Conservation (phyloP, 2,888 invertebrate genomes). For the Isotomurus palustris region DNA sequence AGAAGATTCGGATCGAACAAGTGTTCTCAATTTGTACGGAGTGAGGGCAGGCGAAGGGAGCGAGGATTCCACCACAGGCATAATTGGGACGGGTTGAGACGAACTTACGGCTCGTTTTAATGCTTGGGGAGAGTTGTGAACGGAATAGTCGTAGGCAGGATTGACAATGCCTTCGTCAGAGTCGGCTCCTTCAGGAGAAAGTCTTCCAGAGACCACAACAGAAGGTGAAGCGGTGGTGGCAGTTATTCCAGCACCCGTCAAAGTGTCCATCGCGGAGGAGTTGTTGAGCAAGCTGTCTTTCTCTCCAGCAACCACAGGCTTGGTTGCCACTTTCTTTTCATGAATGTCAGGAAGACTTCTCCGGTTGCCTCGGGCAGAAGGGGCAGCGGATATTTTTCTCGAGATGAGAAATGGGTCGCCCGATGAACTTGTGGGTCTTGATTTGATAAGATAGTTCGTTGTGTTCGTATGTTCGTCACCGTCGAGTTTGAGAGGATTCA, state of each 20-base stretch:
- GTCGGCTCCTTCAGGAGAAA: slow-evolving; percentile 41
- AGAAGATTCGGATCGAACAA: slow-evolving; percentile 2
- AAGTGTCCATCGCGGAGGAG: too few species aligned
- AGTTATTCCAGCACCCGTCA: too few species aligned
- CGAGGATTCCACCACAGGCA: background rate
- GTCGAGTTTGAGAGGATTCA: too few species aligned
- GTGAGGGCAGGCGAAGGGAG: background rate
- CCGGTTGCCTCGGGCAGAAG: background rate
- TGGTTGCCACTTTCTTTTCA: too few species aligned
- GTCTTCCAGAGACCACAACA: slow-evolving; percentile 20
- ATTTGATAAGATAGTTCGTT: slow-evolving; percentile 12
- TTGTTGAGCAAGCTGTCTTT: too few species aligned
- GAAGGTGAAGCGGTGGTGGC: background rate
- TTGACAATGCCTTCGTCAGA: slow-evolving; percentile 40
- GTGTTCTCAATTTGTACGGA: background rate
- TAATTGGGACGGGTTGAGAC: background rate
- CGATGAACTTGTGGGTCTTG: slow-evolving; percentile 1
- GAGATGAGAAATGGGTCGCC: slow-evolving; percentile 1
- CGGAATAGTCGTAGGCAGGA: slow-evolving; percentile 34
- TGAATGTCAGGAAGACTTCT: background rate
- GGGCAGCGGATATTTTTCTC: slow-evolving; percentile 3
- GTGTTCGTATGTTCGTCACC: background rate
- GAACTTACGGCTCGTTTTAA: too few species aligned
- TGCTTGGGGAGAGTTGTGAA: too few species aligned
- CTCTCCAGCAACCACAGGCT: too few species aligned